A percentile compares a stretch with the other conserved stretches of the same genome.
These are phyloP conservation scores for Chloroclysta siterata DNA, from an alignment of 2,888 invertebrate species.

Conservation along the genomic window DNA sequence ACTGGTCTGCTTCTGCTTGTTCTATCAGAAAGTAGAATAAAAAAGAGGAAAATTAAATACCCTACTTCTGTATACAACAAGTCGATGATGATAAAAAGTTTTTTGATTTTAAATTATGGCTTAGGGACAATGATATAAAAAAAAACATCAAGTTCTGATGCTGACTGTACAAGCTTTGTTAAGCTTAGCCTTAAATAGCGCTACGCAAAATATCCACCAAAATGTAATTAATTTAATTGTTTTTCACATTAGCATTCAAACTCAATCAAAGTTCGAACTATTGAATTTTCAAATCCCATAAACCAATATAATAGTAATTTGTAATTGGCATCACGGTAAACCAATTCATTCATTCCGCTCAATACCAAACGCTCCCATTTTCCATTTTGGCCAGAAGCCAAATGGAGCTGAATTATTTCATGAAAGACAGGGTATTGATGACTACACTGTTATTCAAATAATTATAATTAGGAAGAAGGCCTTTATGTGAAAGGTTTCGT, in stretches of 20 bases:
- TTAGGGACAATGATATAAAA: too few species aligned
- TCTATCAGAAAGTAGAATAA: too few species aligned
- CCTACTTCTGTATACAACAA: too few species aligned
- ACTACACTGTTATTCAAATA: background rate
- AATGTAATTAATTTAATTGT: too few species aligned
- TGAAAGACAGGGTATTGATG: conserved; percentile 14
- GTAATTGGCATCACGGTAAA: conserved; percentile 16
- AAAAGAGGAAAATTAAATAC: too few species aligned
- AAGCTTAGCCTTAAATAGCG: too few species aligned
- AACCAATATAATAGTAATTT: conserved; percentile 14
- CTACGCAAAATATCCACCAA: background rate
- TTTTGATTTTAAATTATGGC: too few species aligned
- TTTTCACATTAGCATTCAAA: background rate
- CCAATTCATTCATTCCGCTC: conserved; percentile 28
- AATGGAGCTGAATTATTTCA: conserved; percentile 33
- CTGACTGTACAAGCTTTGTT: too few species aligned
- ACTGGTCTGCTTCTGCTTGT: too few species aligned
- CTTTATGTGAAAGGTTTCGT: too few species aligned
- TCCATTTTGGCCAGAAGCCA: conserved; percentile 46
- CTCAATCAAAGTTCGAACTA: background rate
- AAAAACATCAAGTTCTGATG: too few species aligned
- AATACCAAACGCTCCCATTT: conserved; percentile 29
- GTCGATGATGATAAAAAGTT: too few species aligned
- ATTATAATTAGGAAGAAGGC: background rate
- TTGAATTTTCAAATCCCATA: conserved; percentile 1